Base-by-base conservation (phyloP, 2,888 invertebrate genomes). In the Neria commutata region DNA sequence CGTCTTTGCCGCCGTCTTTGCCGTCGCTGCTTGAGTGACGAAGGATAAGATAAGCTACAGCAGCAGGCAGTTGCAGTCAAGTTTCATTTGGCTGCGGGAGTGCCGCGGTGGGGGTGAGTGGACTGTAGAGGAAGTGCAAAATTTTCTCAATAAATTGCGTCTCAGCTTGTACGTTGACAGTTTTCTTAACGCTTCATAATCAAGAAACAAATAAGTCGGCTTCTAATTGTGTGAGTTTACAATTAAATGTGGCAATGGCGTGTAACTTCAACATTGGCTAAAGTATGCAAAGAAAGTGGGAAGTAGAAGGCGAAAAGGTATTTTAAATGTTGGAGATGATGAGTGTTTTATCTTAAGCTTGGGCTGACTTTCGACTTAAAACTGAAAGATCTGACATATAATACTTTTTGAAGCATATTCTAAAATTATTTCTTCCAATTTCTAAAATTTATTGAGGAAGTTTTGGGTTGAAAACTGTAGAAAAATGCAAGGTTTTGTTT, bases 181-280 rank as follows among this genome's bases (percentile, higher is more conserved):
- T 79, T 77, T 73, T 76, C 74, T 77, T 77, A 77, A 78, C 79
- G 79, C 78, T 78, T 77, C 78, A 78, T 77, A 77, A 77, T 79
- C 78, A 77, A 76, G 75, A 75, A 77, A 75, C 78, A 77, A 77
- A 77, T 78, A 79, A 74, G 71, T 68, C 74, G 65, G 63, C 71
- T 67, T 74, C 72, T 75, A 73, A 74, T 74, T 74, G 75, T 75
- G 72, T 71, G 42, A 42, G 42, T 21, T 42, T 2, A 42, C 42
- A 42, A 42, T 42, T 3, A 42, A 42, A 42, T 42, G 37, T 19
- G 29, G 33, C 34, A 33, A 49, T 16, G 2, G 16, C 4, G n/a
- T 10, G 16, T 26, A 3, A 26, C 26, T 51, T 17, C 11, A 21
- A 51, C 3, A 3, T 54, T 54, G 19, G 14, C 33, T 29, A 14